Conservation (phyloP, 2,888 invertebrate genomes). For the Cephus nigrinus region DNA sequence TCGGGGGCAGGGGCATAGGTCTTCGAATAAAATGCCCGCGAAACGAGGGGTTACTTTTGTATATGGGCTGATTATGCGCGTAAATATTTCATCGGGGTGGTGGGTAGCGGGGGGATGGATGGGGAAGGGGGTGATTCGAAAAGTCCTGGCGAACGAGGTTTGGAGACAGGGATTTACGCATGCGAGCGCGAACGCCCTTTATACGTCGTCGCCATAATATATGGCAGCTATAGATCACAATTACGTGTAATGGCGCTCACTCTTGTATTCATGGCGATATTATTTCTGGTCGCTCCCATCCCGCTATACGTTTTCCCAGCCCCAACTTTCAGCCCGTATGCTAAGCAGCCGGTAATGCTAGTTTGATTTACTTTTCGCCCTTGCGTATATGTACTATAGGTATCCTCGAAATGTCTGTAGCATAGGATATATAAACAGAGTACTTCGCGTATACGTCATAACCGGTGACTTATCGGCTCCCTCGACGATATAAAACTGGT, state of each 20-base stretch:
- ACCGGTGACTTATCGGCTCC: too few species aligned
- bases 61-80: constrained; percentile 53
- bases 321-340: constrained; percentile 45
- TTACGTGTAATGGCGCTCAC: constrained; percentile 62
- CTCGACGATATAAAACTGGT: too few species aligned
- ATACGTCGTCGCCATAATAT: constrained; percentile 58
- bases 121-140: constrained; percentile 25
- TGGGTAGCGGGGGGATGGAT: constrained; percentile 25
- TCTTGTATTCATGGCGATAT: constrained; percentile 62
- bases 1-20: not conserved
- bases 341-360: constrained; percentile 55
- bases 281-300: constrained; percentile 52
- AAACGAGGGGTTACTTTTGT: constrained; percentile 38
- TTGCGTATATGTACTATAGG: not conserved
- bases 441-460: too few species aligned
- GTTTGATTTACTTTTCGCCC: constrained; percentile 52
- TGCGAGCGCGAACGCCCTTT: constrained; percentile 54
- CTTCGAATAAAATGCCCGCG: constrained; percentile 26
- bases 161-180: constrained; percentile 54
- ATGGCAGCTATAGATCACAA: constrained; percentile 63
- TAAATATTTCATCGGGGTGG: constrained; percentile 51
- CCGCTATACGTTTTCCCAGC: constrained; percentile 16
- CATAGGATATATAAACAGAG: too few species aligned
- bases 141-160: constrained; percentile 25
- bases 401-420: too few species aligned